Percentiles rank a stretch among this genome's conserved stretches.
These are phyloP conservation scores for Telenomus remus DNA, from an alignment of 1,140 invertebrate species.

Conservation along the genomic window DNA sequence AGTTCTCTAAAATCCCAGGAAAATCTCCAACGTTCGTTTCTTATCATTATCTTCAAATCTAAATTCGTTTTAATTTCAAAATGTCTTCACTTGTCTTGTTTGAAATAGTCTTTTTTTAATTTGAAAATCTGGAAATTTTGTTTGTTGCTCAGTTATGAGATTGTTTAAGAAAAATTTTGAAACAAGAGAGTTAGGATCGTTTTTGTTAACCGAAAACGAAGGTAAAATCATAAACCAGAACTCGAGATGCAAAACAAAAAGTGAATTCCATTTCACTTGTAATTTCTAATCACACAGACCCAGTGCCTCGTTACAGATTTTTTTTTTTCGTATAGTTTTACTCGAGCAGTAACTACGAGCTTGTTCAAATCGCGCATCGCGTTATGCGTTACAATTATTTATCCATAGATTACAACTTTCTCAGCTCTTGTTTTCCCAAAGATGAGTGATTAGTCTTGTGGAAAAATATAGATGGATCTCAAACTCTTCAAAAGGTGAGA, in stretches of 20 bases:
- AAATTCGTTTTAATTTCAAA: no score
- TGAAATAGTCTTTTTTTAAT: no score
- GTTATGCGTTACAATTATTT: constrained; percentile 17
- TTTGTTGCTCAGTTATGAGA: no score
- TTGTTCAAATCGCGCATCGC: constrained; percentile 29
- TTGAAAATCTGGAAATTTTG: no score
- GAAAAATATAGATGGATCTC: no score
- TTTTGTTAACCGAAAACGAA: not conserved
- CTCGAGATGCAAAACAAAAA: constrained; percentile 4
- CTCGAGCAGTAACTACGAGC: not conserved
- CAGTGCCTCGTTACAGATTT: constrained; percentile 20
- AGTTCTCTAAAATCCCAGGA: not conserved
- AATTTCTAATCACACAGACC: constrained; percentile 12
- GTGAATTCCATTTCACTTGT: constrained; percentile 14
- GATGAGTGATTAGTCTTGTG: constrained; percentile 23
- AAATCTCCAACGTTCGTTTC: no score
- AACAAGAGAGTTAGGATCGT: no score
- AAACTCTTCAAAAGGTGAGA: no score
- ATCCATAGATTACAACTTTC: constrained; percentile 28
- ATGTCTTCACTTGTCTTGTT: no score
- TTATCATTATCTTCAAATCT: no score
- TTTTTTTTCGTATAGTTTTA: constrained; percentile 17
- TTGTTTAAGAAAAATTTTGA: no score
- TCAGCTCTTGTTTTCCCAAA: constrained; percentile 49
- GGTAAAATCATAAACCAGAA: not conserved